These are phyloP conservation scores for Himalopsyche kuldschensis DNA, from an alignment of 2,888 invertebrate species.

Conservation along the genomic window DNA sequence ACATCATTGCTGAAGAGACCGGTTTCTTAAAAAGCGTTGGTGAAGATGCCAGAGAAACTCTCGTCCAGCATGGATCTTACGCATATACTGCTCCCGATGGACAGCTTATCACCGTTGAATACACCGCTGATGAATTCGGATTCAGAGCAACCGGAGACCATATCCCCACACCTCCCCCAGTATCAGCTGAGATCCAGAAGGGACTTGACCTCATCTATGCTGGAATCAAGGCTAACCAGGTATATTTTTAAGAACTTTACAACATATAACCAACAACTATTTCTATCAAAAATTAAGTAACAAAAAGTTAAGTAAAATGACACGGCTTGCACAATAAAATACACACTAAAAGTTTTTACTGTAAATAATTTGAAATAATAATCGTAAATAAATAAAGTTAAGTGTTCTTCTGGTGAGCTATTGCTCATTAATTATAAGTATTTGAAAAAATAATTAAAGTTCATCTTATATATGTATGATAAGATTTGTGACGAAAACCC, in stretches of 20 bases:
- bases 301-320: too few species aligned
- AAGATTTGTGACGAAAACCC: too few species aligned
- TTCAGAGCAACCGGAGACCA: conserved; percentile 82
- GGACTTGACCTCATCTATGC: conserved; percentile 85
- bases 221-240: conserved; percentile 68
- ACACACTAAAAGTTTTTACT: not conserved
- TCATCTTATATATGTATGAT: too few species aligned
- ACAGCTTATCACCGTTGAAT: conserved; percentile 71
- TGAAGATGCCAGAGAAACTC: conserved; percentile 66
- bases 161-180: conserved; percentile 81
- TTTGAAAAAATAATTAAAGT: too few species aligned
- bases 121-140: conserved; percentile 81
- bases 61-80: conserved; percentile 79
- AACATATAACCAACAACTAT: too few species aligned
- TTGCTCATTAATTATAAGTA: too few species aligned
- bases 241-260: conserved; percentile 40
- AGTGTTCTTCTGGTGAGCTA: too few species aligned
- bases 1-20: conserved; percentile 77
- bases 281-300: too few species aligned
- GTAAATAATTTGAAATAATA: too few species aligned
- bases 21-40: conserved; percentile 72
- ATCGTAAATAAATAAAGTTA: too few species aligned
- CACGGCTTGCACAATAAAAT: not conserved
- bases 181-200: conserved; percentile 83
- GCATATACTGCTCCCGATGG: conserved; percentile 80